Base-by-base conservation (phyloP, 2,113 vertebrate species). In the Hippolais icterina region DNA sequence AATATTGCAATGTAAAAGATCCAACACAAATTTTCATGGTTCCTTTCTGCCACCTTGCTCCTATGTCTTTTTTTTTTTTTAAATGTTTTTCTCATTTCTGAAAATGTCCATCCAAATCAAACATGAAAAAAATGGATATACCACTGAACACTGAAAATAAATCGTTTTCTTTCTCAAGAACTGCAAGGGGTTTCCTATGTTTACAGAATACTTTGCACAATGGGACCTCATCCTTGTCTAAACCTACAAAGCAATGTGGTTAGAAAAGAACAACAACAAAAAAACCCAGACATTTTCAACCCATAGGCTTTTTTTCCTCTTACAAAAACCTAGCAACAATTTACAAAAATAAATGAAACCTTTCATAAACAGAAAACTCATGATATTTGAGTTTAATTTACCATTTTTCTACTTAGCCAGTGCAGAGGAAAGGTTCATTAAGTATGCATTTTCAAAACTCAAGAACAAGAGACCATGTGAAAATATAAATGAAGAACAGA, bases 171-270 rank as follows among this genome's bases (percentile, higher is more conserved):
- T 85, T 68, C 87, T 78, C 39, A 82, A 84, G 56, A 93, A 68
- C 78, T 79, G 28, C 53, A 91, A 93, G 44, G 37, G 37, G 59
- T 72, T 82, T 93, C 75, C 75, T 94, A 10, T 72, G 37, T 79
- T 91, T 91, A 94, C 28, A 79, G n/a, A 21, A 44, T n/a, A 76
- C 20, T 72, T 59, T 46, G 39, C 19, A 79, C n/a, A 53, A 42
- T 23, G 35, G 53, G 33, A 44, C 60, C 17, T 72, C 41, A 85
- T 80, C n/a, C 50, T 79, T 72, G n/a, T 76, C 28, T 65, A 82
- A 85, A 52, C 15, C 31, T 61, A 53, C 29, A 35, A 39, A 89
- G 81, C 18, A 59, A 24, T 9, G 24, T 27, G 63, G 29, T 31
- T 15, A 65, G 39, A 92, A 94, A 92, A 52, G 7, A 81, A 78